A percentile compares a stretch with the other conserved stretches of the same genome.
Conservation (phyloP, 2,888 invertebrate genomes). For the Eupsilia transversa region DNA sequence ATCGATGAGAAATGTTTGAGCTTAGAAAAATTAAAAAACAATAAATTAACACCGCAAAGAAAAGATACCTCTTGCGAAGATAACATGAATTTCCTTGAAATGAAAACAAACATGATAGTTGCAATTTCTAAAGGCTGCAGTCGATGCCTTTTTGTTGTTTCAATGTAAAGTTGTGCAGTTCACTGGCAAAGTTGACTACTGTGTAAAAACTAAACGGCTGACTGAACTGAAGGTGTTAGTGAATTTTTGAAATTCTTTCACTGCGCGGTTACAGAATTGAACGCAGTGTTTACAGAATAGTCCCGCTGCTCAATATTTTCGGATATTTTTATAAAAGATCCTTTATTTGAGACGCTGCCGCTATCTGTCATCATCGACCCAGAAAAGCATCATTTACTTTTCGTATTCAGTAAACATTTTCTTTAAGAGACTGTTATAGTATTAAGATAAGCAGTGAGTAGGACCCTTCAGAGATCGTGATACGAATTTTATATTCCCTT, state of each 20-base stretch:
- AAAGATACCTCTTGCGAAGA: neutral
- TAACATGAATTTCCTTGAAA: neutral
- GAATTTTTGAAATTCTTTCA: neutral
- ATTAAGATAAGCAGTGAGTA: constrained; percentile 72
- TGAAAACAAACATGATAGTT: neutral
- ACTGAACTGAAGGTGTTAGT: neutral
- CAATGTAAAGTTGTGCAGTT: neutral
- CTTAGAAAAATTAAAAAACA: neutral
- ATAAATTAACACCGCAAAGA: neutral
- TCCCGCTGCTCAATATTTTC: neutral
- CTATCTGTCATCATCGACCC: constrained; percentile 36
- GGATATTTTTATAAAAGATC: neutral
- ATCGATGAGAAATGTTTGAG: neutral
- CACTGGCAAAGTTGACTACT: neutral
- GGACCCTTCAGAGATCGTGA: constrained; percentile 70
- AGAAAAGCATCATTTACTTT: constrained; percentile 52
- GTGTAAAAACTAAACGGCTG: constrained; percentile 2
- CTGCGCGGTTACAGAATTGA: neutral
- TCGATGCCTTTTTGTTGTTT: constrained; percentile 1
- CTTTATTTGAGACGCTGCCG: constrained; percentile 8
- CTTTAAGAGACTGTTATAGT: constrained; percentile 71
- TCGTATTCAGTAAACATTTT: constrained; percentile 72
- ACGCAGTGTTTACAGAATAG: neutral
- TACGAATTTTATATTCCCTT: constrained; percentile 68
- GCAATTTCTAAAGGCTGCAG: constrained; percentile 1